These are phyloP conservation scores for Homarus americanus DNA, from an alignment of 1,140 invertebrate species.

Conservation along the genomic window DNA sequence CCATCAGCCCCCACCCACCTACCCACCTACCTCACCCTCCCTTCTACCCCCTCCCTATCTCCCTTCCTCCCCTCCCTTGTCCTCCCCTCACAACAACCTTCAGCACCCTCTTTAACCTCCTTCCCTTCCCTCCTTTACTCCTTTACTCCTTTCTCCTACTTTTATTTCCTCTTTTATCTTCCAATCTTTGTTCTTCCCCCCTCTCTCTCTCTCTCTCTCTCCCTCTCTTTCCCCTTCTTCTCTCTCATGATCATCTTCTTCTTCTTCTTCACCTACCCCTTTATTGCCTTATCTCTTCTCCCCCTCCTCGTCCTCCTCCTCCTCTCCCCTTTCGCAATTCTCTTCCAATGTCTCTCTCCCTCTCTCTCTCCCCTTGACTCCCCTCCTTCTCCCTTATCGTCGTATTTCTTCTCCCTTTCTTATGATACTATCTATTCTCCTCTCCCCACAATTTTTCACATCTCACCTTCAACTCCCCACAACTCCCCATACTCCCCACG, in stretches of 20 bases:
- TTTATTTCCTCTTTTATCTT: background rate
- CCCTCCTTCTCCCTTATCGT: no score
- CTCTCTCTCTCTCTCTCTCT: background rate
- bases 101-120: no score
- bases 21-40: background rate
- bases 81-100: no score
- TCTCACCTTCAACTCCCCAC: no score
- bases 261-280: background rate
- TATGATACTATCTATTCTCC: no score
- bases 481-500: no score
- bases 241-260: background rate
- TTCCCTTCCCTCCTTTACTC: background rate
- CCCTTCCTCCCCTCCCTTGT: background rate
- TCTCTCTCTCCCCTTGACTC: conserved; percentile 35
- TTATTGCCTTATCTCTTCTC: background rate
- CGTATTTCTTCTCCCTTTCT: no score
- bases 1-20: background rate
- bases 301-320: background rate
- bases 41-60: background rate
- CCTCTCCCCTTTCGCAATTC: background rate
- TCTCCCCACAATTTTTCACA: no score
- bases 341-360: conserved; percentile 21
- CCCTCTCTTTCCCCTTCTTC: background rate
- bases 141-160: background rate
- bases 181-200: background rate